Evolutionary conservation across 2,113 vertebrate species (phyloP).

Genomic region (Oryctolagus cuniculus): DNA sequence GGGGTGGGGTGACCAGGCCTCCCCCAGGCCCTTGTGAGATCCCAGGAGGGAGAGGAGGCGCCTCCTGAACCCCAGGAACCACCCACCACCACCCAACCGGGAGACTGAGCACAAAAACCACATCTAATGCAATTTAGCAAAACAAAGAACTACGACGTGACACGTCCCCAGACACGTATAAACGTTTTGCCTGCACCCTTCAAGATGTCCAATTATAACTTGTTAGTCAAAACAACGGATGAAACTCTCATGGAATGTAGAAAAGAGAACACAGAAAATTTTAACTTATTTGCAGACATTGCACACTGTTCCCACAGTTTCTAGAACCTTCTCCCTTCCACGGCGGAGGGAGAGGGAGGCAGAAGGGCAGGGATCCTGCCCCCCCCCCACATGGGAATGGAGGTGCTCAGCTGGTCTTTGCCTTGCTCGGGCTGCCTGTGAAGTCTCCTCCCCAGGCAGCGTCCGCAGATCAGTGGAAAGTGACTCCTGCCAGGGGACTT

Average conservation of each 20-base stretch:
- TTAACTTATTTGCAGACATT: background rate
- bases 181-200: too few relatives aligned
- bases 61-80: background rate
- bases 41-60: background rate
- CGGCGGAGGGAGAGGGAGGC: too few relatives aligned
- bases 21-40: rapidly evolving
- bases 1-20: background rate
- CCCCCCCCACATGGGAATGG: rapidly evolving
- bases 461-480: background rate
- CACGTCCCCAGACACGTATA: too few relatives aligned
- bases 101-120: background rate
- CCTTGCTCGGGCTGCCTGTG: too few relatives aligned
- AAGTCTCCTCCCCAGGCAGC: background rate
- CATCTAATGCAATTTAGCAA: background rate
- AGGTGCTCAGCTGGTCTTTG: background rate
- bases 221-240: too few relatives aligned
- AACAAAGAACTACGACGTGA: background rate
- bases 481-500: background rate
- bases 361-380: background rate
- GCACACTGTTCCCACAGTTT: background rate
- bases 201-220: too few relatives aligned
- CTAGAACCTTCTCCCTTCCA: background rate
- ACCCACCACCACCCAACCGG: background rate
- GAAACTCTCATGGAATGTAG: too few relatives aligned
- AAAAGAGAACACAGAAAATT: background rate